Percentiles rank a stretch among this genome's conserved stretches.
Evolutionary conservation across 35 echinoderm and acorn worm species (phyloP).

Genomic region (Holothuria glaberrima): DNA sequence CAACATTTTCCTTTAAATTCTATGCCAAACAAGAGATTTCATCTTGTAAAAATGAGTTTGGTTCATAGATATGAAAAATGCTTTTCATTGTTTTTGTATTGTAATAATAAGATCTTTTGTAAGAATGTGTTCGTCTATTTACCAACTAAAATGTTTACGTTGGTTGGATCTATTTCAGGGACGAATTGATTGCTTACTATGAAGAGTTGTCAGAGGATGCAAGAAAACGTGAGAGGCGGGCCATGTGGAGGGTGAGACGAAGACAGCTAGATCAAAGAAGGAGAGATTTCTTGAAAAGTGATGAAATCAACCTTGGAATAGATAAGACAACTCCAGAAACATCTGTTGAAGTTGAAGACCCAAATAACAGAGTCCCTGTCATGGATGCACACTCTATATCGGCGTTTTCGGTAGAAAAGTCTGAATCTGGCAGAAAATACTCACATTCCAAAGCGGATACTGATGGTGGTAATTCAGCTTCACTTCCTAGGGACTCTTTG

Average conservation of each 20-base stretch:
- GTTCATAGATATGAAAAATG: no score
- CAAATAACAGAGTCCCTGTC: not conserved
- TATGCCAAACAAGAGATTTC: no score
- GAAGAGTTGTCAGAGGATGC: slow-evolving; percentile 80
- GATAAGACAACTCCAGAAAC: not conserved
- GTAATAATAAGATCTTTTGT: no score
- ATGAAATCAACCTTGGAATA: slow-evolving; percentile 48
- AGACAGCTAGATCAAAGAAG: slow-evolving; percentile 73
- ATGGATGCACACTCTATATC: not conserved
- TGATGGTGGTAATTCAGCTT: no score
- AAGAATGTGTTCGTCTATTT: no score
- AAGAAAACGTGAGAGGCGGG: slow-evolving; percentile 65
- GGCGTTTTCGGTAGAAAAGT: no score
- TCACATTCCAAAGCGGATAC: no score
- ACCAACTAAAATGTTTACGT: not conserved
- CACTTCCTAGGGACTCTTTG: no score
- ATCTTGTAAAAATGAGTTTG: no score
- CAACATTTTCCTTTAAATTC: no score
- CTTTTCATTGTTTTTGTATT: no score
- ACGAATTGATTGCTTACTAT: slow-evolving; percentile 90
- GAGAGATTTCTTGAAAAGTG: slow-evolving; percentile 57
- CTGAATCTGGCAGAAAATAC: no score
- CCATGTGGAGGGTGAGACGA: slow-evolving; percentile 78
- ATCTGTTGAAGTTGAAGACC: not conserved
- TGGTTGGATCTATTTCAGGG: slow-evolving; percentile 59